These are phyloP conservation scores for Pelecanoides urinatrix DNA, from an alignment of 2,113 vertebrate species.

Conservation along the genomic window DNA sequence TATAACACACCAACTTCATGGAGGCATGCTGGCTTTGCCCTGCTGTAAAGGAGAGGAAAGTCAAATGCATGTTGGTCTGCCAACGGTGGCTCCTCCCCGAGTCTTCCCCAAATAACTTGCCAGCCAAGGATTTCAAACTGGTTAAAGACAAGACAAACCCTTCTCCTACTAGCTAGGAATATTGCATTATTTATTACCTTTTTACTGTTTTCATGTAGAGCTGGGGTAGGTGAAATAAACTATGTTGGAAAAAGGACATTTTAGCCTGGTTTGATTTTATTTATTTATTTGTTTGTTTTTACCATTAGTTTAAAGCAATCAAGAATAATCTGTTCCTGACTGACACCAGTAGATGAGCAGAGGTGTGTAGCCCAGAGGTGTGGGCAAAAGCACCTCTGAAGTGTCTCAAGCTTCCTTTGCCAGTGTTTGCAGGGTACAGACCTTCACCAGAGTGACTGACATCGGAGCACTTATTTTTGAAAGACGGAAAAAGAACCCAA, in stretches of 20 bases:
- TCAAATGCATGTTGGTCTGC: background rate
- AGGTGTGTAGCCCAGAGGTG: background rate
- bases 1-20: rapidly evolving
- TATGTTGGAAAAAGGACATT: background rate
- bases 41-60: background rate
- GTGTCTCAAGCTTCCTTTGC: background rate
- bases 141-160: background rate
- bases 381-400: background rate
- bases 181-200: background rate
- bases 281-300: background rate
- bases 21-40: background rate
- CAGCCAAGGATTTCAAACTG: background rate
- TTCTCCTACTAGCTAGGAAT: background rate
- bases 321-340: background rate
- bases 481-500: background rate
- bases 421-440: background rate
- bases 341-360: background rate
- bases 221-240: background rate
- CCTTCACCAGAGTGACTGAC: background rate
- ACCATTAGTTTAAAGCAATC: background rate
- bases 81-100: background rate
- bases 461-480: rapidly evolving
- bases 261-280: background rate
- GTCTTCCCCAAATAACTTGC: background rate
- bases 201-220: background rate